phyloP scores from a whole-genome alignment of 2,888 invertebrate species.

The Diplazon laetatorius region DNA sequence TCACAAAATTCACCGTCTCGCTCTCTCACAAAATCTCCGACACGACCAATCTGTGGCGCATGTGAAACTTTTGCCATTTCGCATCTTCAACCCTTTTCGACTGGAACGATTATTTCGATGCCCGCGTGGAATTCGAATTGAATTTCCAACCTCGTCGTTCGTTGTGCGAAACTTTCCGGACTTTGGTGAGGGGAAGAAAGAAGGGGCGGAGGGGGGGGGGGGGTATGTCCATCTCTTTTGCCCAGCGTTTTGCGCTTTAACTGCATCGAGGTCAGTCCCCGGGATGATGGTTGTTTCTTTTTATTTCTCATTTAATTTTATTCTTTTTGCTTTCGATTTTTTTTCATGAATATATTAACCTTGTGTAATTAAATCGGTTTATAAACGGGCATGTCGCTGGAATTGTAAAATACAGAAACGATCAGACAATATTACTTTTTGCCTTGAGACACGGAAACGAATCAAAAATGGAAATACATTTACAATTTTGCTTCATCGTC shows the following conservation, averaged over 20 bases:
- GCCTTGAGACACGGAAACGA: not conserved
- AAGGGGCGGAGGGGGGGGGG: too few species aligned
- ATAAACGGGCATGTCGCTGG: conserved; percentile 1
- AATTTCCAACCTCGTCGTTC: conserved; percentile 69
- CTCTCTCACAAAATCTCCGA: conserved; percentile 37
- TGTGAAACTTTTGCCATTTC: conserved; percentile 21
- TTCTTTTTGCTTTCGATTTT: too few species aligned
- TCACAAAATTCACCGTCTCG: conserved; percentile 62
- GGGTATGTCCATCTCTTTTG: too few species aligned
- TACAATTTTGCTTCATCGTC: too few species aligned
- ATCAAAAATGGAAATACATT: too few species aligned
- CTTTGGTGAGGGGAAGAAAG: too few species aligned
- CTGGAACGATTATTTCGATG: conserved; percentile 56
- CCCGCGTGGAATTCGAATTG: conserved; percentile 74
- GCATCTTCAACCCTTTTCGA: conserved; percentile 39
- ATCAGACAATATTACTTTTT: not conserved
- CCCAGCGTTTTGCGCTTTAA: conserved; percentile 25
- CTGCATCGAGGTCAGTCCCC: conserved; percentile 38
- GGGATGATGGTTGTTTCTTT: conserved; percentile 1
- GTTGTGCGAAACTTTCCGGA: conserved; percentile 41
- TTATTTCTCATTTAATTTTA: too few species aligned
- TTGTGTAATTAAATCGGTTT: not conserved
- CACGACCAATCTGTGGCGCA: not conserved
- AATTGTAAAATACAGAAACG: not conserved
- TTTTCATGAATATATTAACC: conserved; percentile 10